phyloP scores from a whole-genome alignment of 2,797 vertebrate species.

The Echeneis naucrates region DNA sequence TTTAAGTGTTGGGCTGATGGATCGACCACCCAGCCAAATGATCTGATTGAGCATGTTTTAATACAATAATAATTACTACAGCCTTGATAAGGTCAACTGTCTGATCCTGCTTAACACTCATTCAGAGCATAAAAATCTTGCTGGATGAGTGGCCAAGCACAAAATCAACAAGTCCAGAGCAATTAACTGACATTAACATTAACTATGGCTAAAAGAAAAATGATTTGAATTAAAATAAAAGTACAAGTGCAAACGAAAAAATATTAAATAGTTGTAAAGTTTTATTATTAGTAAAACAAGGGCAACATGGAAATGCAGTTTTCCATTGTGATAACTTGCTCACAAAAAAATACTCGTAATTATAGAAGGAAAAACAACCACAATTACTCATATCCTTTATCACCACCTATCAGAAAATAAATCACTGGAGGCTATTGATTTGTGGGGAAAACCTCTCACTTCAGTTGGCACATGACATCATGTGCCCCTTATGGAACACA shows the following conservation, averaged over 20 bases:
- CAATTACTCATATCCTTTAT: conserved; percentile 27
- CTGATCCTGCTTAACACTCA: too few relatives aligned
- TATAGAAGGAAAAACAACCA: conserved; percentile 3
- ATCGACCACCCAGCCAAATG: too few relatives aligned
- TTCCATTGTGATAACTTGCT: not conserved
- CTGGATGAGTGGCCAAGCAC: too few relatives aligned
- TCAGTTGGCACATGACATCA: conserved; percentile 58
- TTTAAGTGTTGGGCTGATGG: too few relatives aligned
- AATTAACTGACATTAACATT: too few relatives aligned
- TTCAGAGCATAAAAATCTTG: too few relatives aligned
- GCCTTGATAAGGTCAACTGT: too few relatives aligned
- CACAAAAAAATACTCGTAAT: not conserved
- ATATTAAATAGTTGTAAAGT: not conserved
- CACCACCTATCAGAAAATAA: conserved; percentile 4
- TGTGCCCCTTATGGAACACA: conserved; percentile 30
- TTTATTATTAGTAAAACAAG: not conserved
- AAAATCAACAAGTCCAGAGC: too few relatives aligned
- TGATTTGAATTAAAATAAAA: too few relatives aligned
- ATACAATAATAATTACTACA: too few relatives aligned
- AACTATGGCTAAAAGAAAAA: too few relatives aligned
- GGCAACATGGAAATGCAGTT: not conserved
- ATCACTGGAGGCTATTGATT: conserved; percentile 38
- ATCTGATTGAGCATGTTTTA: too few relatives aligned
- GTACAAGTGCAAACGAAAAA: not conserved
- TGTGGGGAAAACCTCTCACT: conserved; percentile 15